phyloP scores from a whole-genome alignment of 2,113 vertebrate genomes.

The Rutilus rutilus region DNA sequence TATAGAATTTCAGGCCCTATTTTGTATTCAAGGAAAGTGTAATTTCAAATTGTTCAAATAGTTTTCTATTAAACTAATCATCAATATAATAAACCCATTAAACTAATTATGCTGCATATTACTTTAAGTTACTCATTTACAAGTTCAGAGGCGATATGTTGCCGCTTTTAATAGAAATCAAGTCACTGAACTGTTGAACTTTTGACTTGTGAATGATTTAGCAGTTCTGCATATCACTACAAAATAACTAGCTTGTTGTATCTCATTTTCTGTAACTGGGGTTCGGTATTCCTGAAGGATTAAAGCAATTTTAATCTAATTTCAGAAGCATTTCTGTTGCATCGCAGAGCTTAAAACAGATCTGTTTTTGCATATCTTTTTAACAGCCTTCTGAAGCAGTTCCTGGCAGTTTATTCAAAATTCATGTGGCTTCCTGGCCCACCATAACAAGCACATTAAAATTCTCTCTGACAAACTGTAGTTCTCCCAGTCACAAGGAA shows the following conservation, averaged over 20 bases:
- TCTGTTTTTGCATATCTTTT: neutral
- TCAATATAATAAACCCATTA: neutral
- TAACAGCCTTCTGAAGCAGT: conserved; percentile 13
- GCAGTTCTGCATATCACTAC: neutral
- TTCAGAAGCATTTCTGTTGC: neutral
- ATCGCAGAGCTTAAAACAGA: neutral
- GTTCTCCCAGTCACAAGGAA: neutral
- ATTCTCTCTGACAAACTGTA: neutral
- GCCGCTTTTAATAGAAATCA: neutral
- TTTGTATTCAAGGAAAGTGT: too few relatives aligned
- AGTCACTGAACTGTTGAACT: too few relatives aligned
- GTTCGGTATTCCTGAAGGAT: neutral
- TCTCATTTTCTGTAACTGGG: neutral
- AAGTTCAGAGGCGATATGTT: neutral
- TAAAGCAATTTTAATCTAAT: neutral
- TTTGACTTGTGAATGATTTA: neutral
- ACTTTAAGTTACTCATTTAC: neutral
- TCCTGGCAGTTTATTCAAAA: conserved; percentile 34
- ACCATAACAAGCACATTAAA: neutral
- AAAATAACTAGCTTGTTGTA: neutral
- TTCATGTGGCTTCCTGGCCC: conserved; percentile 11
- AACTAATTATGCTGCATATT: neutral
- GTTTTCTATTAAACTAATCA: too few relatives aligned
- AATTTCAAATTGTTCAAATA: too few relatives aligned
- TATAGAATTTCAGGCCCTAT: too few relatives aligned